Evolutionary conservation across 2,888 invertebrate species (phyloP).

Genomic region (Lissocephala sabroskyi): DNA sequence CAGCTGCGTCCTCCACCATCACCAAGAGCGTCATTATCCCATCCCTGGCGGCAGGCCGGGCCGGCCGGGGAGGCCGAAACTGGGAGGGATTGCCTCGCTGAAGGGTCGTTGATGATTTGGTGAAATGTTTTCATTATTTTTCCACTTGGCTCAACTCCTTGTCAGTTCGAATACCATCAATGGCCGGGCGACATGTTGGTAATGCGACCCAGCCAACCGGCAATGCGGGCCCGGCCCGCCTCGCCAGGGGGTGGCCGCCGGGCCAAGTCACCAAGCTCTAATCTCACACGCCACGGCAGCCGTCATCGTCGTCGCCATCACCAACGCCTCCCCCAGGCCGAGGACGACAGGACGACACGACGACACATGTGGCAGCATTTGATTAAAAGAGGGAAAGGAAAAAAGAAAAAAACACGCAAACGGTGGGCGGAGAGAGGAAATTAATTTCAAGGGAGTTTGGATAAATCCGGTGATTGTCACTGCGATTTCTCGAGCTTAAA

Average conservation of each 20-base stretch:
- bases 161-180: conserved; percentile 69
- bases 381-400: conserved; percentile 55
- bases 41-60: no score
- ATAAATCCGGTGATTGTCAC: no score
- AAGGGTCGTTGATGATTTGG: no score
- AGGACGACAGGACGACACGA: conserved; percentile 1
- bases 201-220: conserved; percentile 17
- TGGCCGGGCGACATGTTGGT: conserved; percentile 46
- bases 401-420: conserved; percentile 5
- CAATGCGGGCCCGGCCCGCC: no score
- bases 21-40: no score
- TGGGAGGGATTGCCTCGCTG: no score
- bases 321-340: conserved; percentile 34
- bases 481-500: conserved; percentile 37
- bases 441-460: conserved; percentile 44
- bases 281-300: neutral
- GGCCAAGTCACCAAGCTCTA: neutral
- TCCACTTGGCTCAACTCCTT: conserved; percentile 70
- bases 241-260: conserved; percentile 9
- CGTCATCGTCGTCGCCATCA: neutral
- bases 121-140: conserved; percentile 71
- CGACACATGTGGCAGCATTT: conserved; percentile 66
- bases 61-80: no score
- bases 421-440: no score
- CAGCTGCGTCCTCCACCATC: no score